Conservation (phyloP, 2,113 vertebrate genomes). For the Psettodes erumei region DNA sequence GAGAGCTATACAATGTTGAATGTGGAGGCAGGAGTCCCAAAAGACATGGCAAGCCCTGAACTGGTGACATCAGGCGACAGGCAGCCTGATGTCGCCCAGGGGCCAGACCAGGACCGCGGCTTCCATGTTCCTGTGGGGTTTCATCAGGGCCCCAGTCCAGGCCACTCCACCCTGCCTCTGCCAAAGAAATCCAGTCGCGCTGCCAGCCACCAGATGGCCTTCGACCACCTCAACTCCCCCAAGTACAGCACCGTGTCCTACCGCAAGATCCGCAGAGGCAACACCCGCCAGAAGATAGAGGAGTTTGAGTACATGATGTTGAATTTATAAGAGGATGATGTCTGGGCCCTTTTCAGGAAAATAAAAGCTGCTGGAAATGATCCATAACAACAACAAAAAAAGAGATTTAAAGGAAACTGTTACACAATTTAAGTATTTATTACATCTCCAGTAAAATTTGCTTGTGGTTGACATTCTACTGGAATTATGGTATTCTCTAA, state of each 20-base stretch:
- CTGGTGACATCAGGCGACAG: slow-evolving; percentile 6
- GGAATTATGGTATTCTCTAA: not conserved
- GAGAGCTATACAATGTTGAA: not conserved
- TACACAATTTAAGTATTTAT: not conserved
- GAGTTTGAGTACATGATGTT: slow-evolving; percentile 94
- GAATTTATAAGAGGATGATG: slow-evolving; percentile 59
- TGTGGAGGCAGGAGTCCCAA: not conserved
- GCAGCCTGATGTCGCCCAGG: slow-evolving; percentile 40
- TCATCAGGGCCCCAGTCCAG: slow-evolving; percentile 57
- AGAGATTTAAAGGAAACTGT: not conserved
- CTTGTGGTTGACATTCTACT: not conserved
- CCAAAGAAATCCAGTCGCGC: slow-evolving; percentile 67
- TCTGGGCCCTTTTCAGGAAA: not conserved
- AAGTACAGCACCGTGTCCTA: slow-evolving; percentile 95
- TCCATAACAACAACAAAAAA: not conserved
- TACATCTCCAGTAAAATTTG: not conserved
- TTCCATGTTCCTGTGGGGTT: slow-evolving; percentile 14
- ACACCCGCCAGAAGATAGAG: slow-evolving; percentile 93
- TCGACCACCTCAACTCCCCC: slow-evolving; percentile 85
- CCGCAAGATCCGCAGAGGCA: slow-evolving; percentile 92
- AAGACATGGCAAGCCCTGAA: slow-evolving; percentile 21
- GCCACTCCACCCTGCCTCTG: slow-evolving; percentile 58
- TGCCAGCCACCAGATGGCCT: slow-evolving; percentile 72
- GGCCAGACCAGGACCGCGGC: slow-evolving; percentile 35
- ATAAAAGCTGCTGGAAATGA: not conserved